These are phyloP conservation scores for Drosophila trichaetosa DNA, from an alignment of 2,888 invertebrate species.

Conservation along the genomic window DNA sequence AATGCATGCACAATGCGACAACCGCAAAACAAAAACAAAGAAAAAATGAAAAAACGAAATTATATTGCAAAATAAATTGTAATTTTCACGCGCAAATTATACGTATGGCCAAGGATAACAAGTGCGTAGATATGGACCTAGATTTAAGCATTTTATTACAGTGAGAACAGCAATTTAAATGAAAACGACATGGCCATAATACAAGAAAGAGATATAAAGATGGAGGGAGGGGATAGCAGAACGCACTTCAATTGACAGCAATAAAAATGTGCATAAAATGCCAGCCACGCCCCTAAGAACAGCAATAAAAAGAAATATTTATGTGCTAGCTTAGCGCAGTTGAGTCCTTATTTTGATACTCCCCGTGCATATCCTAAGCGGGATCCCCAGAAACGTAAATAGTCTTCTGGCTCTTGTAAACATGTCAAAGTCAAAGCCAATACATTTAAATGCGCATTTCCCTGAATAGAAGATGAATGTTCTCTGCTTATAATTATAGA, in stretches of 20 bases:
- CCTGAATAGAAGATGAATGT: constrained; percentile 28
- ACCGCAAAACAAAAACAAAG: constrained; percentile 15
- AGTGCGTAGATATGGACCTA: constrained; percentile 84
- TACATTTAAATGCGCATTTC: constrained; percentile 33
- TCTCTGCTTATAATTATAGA: constrained; percentile 21
- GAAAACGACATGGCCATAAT: constrained; percentile 65
- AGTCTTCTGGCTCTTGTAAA: constrained; percentile 3
- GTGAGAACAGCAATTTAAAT: constrained; percentile 72
- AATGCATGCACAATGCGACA: constrained; percentile 50
- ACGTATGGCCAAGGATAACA: constrained; percentile 79
- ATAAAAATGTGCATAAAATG: constrained; percentile 65
- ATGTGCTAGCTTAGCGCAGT: constrained; percentile 47
- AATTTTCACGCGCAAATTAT: constrained; percentile 51
- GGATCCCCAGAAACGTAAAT: neutral
- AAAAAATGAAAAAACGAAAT: constrained; percentile 24
- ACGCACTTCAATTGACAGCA: constrained; percentile 43
- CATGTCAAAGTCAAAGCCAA: constrained; percentile 19
- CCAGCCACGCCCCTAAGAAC: constrained; percentile 42
- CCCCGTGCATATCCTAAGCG: constrained; percentile 17
- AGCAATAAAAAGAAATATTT: constrained; percentile 69
- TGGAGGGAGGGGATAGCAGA: constrained; percentile 2
- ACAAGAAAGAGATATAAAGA: constrained; percentile 6
- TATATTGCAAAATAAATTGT: constrained; percentile 58
- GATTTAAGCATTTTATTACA: constrained; percentile 82
- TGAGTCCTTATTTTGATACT: constrained; percentile 14